phyloP scores from a whole-genome alignment of 2,888 invertebrate species.

The Mythimna pallens region DNA sequence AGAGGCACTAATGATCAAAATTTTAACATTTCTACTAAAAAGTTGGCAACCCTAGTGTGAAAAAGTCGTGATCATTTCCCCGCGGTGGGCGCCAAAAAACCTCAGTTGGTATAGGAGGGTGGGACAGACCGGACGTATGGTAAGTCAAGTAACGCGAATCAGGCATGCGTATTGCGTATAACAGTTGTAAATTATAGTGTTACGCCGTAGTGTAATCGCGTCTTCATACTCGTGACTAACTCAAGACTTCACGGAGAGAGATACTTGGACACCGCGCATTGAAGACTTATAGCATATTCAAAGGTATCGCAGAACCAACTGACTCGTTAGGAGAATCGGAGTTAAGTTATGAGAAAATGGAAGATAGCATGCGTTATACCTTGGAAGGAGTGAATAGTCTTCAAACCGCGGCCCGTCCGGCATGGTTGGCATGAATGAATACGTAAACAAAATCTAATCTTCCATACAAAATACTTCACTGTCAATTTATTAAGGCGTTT shows the following conservation, averaged over 20 bases:
- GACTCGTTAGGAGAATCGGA: slow-evolving; percentile 3
- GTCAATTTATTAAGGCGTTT: slow-evolving; percentile 87
- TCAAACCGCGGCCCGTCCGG: slow-evolving; percentile 55
- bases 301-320: slow-evolving; percentile 6
- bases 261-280: slow-evolving; percentile 50
- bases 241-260: slow-evolving; percentile 58
- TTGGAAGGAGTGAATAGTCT: slow-evolving; percentile 22
- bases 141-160: slow-evolving; percentile 71
- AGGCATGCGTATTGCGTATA: slow-evolving; percentile 77
- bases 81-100: slow-evolving; percentile 74
- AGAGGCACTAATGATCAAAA: slow-evolving; percentile 63
- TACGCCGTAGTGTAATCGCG: slow-evolving; percentile 65
- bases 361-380: neutral
- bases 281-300: slow-evolving; percentile 22
- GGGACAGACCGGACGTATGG: slow-evolving; percentile 67
- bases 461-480: slow-evolving; percentile 83
- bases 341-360: neutral
- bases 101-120: slow-evolving; percentile 67
- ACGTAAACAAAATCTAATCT: slow-evolving; percentile 81
- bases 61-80: slow-evolving; percentile 71
- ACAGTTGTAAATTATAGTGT: slow-evolving; percentile 68
- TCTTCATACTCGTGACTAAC: slow-evolving; percentile 75
- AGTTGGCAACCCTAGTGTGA: slow-evolving; percentile 74
- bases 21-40: slow-evolving; percentile 66
- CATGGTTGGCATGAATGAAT: slow-evolving; percentile 87